phyloP scores from a whole-genome alignment of 2,797 vertebrate genomes.

The Lagocephalus sceleratus region DNA sequence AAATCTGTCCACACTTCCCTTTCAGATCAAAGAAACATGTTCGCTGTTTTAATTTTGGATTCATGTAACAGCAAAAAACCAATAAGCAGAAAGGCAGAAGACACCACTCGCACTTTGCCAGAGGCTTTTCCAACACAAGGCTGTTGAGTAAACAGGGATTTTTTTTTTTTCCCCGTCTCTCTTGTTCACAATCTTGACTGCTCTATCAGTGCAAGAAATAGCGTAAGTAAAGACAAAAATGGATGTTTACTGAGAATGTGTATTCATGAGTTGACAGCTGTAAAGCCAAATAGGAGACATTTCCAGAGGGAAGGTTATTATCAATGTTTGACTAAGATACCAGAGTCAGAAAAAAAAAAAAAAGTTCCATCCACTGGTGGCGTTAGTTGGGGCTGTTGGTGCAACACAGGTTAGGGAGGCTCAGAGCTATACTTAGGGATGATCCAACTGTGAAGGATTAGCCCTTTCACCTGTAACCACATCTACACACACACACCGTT shows the following conservation, averaged over 20 bases:
- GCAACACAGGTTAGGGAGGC: constrained; percentile 21
- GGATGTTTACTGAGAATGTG: constrained; percentile 42
- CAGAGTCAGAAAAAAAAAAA: no score
- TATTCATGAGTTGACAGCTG: constrained; percentile 44
- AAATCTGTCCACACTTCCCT: constrained; percentile 7
- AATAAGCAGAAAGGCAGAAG: constrained; percentile 3
- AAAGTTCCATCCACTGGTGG: no score
- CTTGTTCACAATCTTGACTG: constrained; percentile 7
- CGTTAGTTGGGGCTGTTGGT: not conserved
- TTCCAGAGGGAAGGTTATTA: constrained; percentile 49
- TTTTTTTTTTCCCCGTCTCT: constrained; percentile 17
- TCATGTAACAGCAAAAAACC: constrained; percentile 19
- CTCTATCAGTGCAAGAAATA: constrained; percentile 7
- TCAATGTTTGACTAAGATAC: constrained; percentile 35
- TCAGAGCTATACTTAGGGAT: constrained; percentile 60
- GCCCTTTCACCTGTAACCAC: constrained; percentile 38
- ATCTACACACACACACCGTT: not conserved
- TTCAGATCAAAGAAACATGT: constrained; percentile 35
- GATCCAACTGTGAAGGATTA: constrained; percentile 61
- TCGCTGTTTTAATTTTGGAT: constrained; percentile 37
- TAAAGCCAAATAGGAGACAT: constrained; percentile 37
- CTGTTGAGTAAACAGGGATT: constrained; percentile 28
- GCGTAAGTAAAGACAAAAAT: constrained; percentile 27
- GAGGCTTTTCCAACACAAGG: constrained; percentile 13
- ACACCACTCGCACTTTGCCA: constrained; percentile 15